A percentile compares a stretch with the other conserved stretches of the same genome.
phyloP scores from a whole-genome alignment of 1,140 invertebrate species.

The Drosophila saltans region DNA sequence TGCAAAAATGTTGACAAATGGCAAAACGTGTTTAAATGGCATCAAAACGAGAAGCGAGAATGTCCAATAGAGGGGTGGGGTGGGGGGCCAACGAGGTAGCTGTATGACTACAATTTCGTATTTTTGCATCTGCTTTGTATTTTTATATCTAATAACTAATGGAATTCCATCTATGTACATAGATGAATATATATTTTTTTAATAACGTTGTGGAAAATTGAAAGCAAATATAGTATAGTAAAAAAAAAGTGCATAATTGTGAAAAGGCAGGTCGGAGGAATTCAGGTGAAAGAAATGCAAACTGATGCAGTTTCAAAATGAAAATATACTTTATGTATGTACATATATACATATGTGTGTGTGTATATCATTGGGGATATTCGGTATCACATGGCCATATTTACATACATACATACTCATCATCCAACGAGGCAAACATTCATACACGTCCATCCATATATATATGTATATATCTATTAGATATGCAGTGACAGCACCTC shows the following conservation, averaged over 20 bases:
- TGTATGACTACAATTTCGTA: too few species aligned
- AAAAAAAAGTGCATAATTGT: conserved; percentile 28
- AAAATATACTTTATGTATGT: conserved; percentile 29
- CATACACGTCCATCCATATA: conserved; percentile 13
- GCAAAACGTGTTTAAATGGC: conserved; percentile 4
- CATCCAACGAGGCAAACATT: too few species aligned
- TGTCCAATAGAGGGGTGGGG: too few species aligned
- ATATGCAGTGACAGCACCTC: conserved; percentile 63
- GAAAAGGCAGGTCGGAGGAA: conserved; percentile 6
- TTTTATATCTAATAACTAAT: conserved; percentile 23
- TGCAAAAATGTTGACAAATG: conserved; percentile 6
- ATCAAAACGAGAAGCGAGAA: neutral
- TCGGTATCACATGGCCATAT: neutral
- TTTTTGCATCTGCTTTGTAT: neutral
- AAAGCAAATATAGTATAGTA: conserved; percentile 45
- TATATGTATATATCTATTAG: conserved; percentile 47
- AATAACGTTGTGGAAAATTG: conserved; percentile 20
- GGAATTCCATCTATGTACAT: conserved; percentile 1
- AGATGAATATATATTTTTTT: conserved; percentile 9
- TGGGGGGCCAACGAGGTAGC: too few species aligned
- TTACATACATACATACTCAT: neutral
- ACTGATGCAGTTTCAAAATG: conserved; percentile 36
- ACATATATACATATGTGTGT: neutral
- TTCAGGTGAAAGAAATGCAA: conserved; percentile 25
- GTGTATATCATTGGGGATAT: neutral